Conservation (phyloP, 2,888 invertebrate species). For the Sinelater perroti region DNA sequence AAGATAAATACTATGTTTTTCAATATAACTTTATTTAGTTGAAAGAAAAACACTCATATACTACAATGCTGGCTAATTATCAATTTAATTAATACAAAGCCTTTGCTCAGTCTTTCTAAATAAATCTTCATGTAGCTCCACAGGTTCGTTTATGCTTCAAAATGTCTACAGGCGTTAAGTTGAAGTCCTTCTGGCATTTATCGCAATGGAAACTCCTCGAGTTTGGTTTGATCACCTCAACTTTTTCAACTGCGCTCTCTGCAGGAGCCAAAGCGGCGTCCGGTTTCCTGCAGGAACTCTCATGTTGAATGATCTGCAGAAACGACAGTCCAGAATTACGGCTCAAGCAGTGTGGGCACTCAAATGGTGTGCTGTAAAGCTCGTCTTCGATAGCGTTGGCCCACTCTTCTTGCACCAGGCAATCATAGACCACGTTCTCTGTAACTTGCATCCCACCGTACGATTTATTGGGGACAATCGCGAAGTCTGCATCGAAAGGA, state of each 20-base stretch:
- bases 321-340: constrained; percentile 68
- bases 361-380: constrained; percentile 72
- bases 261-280: constrained; percentile 51
- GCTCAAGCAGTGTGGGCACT: constrained; percentile 75
- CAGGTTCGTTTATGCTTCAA: constrained; percentile 82
- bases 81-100: too few species aligned
- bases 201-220: constrained; percentile 75
- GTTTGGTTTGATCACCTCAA: constrained; percentile 62
- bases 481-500: constrained; percentile 76
- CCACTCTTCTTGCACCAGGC: constrained; percentile 75
- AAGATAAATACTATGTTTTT: too few species aligned
- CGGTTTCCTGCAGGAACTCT: constrained; percentile 62
- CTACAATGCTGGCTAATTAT: too few species aligned
- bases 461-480: constrained; percentile 67
- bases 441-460: constrained; percentile 87
- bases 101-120: too few species aligned
- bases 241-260: constrained; percentile 47
- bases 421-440: constrained; percentile 82
- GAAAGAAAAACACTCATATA: too few species aligned
- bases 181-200: constrained; percentile 72
- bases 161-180: constrained; percentile 83
- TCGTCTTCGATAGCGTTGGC: constrained; percentile 69
- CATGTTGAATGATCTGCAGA: constrained; percentile 79
- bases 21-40: too few species aligned
- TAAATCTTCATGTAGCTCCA: background rate